Conservation (phyloP, 2,888 invertebrate species). For the Cephus rjabovi region DNA sequence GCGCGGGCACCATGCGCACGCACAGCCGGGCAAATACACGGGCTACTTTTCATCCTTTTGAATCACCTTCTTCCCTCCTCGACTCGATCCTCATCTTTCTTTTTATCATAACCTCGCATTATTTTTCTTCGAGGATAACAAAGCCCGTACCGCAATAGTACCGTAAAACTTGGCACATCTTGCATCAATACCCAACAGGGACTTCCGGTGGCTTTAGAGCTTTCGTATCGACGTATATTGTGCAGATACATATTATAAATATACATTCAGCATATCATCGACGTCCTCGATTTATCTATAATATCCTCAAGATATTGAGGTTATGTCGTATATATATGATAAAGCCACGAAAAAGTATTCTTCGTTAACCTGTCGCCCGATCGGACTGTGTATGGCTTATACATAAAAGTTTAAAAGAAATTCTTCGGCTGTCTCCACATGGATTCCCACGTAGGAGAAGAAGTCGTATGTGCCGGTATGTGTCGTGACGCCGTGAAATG, state of each 20-base stretch:
- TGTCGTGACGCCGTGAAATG: neutral
- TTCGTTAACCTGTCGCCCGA: neutral
- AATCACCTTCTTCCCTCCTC: constrained; percentile 1
- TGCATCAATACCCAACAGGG: neutral
- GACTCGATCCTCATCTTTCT: constrained; percentile 18
- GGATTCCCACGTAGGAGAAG: neutral
- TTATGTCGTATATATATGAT: neutral
- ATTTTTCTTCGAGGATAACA: constrained; percentile 15
- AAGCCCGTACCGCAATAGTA: neutral
- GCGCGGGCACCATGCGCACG: neutral
- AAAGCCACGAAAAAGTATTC: neutral
- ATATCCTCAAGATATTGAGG: neutral
- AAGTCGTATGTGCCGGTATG: neutral
- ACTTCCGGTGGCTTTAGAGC: neutral
- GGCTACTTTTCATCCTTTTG: constrained; percentile 12
- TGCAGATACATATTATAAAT: neutral
- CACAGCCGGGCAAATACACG: neutral
- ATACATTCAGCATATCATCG: neutral
- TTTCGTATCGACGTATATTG: neutral
- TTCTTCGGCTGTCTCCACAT: neutral
- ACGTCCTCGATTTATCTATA: neutral
- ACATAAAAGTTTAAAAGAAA: neutral
- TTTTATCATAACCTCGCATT: constrained; percentile 13
- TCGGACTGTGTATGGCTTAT: neutral
- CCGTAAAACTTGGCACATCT: neutral